A percentile compares a stretch with the other conserved stretches of the same genome.
Conservation (phyloP, 2,113 vertebrate species). For the Peromyscus maniculatus region DNA sequence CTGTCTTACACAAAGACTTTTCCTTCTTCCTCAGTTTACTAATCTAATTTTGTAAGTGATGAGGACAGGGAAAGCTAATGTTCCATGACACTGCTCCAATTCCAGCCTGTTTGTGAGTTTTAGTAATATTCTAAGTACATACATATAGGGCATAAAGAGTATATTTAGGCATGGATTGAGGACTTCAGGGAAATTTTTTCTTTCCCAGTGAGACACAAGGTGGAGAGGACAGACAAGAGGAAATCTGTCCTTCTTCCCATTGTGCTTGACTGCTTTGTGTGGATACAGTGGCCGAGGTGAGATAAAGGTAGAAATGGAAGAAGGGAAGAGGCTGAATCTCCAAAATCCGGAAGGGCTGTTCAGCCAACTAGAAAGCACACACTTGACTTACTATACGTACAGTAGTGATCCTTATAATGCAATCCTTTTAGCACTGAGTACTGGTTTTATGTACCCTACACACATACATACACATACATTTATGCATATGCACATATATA, state of each 20-base stretch:
- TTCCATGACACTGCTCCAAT: neutral
- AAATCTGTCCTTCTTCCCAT: neutral
- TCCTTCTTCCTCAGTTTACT: neutral
- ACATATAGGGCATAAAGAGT: neutral
- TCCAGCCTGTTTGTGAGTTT: neutral
- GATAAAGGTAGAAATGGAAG: too few relatives aligned
- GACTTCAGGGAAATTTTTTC: neutral
- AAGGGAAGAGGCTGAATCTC: neutral
- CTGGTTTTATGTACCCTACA: neutral
- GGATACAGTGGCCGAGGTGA: neutral
- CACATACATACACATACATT: neutral
- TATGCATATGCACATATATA: too few relatives aligned
- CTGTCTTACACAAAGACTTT: neutral
- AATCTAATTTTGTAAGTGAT: neutral
- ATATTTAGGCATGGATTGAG: neutral
- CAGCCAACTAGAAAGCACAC: neutral
- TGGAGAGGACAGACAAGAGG: neutral
- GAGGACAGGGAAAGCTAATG: neutral
- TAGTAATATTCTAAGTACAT: neutral
- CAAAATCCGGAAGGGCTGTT: neutral
- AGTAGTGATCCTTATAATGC: neutral
- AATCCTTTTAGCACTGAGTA: neutral
- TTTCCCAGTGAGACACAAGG: neutral
- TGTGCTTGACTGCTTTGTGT: neutral
- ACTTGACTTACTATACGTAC: neutral